Evolutionary conservation across 2,888 invertebrate genomes (phyloP).

Genomic region (Drosophila buzzatii): DNA sequence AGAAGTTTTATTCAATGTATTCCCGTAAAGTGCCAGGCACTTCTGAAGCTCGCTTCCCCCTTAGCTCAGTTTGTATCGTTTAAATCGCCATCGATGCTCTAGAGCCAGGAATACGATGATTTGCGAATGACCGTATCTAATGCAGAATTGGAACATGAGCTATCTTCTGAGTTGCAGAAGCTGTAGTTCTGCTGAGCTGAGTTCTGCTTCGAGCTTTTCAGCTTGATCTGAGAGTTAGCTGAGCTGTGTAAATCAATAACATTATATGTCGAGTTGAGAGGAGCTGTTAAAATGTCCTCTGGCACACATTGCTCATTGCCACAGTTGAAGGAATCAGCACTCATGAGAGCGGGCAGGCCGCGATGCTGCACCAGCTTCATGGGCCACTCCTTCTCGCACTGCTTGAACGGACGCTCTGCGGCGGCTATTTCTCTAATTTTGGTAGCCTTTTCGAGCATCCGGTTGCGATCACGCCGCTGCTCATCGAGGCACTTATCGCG

Average conservation of each 20-base stretch:
- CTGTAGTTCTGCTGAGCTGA: not conserved
- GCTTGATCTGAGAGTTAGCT: not conserved
- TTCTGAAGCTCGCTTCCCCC: too few species aligned
- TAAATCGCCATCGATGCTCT: not conserved
- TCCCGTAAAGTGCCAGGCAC: too few species aligned
- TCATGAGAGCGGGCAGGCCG: constrained; percentile 41
- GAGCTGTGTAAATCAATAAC: not conserved
- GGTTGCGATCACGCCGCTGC: constrained; percentile 35
- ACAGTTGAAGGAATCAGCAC: constrained; percentile 42
- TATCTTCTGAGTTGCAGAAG: not conserved
- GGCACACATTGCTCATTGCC: not conserved
- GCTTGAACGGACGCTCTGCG: constrained; percentile 42
- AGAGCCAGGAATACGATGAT: not conserved
- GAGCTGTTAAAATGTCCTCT: not conserved
- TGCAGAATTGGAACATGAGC: not conserved
- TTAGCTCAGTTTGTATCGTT: not conserved
- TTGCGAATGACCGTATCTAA: too few species aligned
- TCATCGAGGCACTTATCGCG: constrained; percentile 52
- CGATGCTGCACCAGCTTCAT: constrained; percentile 29
- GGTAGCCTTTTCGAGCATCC: constrained; percentile 53
- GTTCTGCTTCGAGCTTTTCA: not conserved
- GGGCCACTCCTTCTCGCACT: constrained; percentile 38
- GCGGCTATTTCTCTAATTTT: constrained; percentile 59
- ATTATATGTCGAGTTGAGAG: not conserved
- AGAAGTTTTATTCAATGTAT: not conserved